A percentile compares a stretch with the other conserved stretches of the same genome.
phyloP scores from a whole-genome alignment of 2,797 vertebrate genomes.

The Neoniphon sammara region DNA sequence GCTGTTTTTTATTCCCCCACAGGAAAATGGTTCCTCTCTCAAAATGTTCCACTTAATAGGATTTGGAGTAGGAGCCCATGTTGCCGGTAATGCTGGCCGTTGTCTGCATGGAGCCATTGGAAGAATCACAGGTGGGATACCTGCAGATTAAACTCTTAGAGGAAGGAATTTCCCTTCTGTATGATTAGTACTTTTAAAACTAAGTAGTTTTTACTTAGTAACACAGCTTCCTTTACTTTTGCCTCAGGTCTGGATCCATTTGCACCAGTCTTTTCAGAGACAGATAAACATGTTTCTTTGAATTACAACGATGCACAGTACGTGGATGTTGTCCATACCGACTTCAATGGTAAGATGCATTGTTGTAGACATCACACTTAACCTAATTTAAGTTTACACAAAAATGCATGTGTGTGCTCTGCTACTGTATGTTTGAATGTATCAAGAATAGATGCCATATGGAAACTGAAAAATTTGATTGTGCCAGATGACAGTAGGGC shows the following conservation, averaged over 20 bases:
- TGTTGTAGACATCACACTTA: background rate
- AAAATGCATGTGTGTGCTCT: too few relatives aligned
- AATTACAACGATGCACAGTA: slow-evolving; percentile 39
- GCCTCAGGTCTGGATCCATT: slow-evolving; percentile 45
- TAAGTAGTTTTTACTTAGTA: too few relatives aligned
- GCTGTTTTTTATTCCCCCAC: too few relatives aligned
- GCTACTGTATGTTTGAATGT: background rate
- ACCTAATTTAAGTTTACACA: background rate
- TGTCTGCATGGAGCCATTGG: slow-evolving; percentile 30
- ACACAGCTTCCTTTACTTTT: background rate
- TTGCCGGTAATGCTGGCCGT: slow-evolving; percentile 36
- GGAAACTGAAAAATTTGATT: background rate
- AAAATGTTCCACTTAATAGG: slow-evolving; percentile 38
- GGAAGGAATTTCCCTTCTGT: too few relatives aligned
- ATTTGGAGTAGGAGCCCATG: slow-evolving; percentile 48
- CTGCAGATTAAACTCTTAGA: background rate
- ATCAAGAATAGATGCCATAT: background rate
- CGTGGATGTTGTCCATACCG: slow-evolving; percentile 44
- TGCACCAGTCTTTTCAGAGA: slow-evolving; percentile 21
- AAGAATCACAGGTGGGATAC: slow-evolving; percentile 42
- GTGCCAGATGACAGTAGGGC: too few relatives aligned
- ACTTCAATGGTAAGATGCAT: slow-evolving; percentile 37
- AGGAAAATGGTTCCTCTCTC: slow-evolving; percentile 15
- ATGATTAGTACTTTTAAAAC: too few relatives aligned
- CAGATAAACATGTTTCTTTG: slow-evolving; percentile 12